Percentiles rank a stretch among this genome's conserved stretches.
Conservation (phyloP, 2,113 vertebrate genomes). For the Micronycteris hirsuta region DNA sequence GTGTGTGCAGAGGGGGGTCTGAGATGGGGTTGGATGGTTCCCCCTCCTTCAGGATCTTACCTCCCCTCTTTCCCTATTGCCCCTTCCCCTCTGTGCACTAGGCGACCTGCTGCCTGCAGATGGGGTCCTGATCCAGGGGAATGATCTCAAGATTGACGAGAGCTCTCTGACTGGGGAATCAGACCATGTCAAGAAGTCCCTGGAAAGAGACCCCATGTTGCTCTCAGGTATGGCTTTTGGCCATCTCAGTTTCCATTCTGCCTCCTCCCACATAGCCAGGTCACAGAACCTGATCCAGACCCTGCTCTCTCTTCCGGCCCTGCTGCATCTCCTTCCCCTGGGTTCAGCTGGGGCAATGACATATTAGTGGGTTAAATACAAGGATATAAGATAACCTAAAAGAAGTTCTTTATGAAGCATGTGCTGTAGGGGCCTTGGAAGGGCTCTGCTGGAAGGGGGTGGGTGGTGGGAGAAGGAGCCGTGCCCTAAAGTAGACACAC, state of each 20-base stretch:
- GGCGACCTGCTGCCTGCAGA: constrained; percentile 96
- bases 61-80: not conserved
- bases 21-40: not conserved
- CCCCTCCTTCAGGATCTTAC: not conserved
- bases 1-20: not conserved
- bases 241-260: not conserved
- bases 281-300: not conserved
- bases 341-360: not conserved
- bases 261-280: not conserved
- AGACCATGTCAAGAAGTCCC: constrained; percentile 93
- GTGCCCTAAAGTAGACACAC: not conserved
- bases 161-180: constrained; percentile 97
- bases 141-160: constrained; percentile 98
- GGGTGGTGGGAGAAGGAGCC: too few relatives aligned
- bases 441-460: not conserved
- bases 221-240: constrained; percentile 87
- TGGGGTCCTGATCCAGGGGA: constrained; percentile 95
- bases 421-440: not conserved
- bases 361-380: not conserved
- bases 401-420: not conserved
- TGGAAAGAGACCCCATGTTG: constrained; percentile 96
- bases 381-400: not conserved
- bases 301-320: not conserved
- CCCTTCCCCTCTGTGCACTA: constrained; percentile 55
- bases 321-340: not conserved